Evolutionary conservation across 2,113 vertebrate genomes (phyloP), one percentile per base, ranked within the genome.

Genomic region (Toxotes chatareus): DNA sequence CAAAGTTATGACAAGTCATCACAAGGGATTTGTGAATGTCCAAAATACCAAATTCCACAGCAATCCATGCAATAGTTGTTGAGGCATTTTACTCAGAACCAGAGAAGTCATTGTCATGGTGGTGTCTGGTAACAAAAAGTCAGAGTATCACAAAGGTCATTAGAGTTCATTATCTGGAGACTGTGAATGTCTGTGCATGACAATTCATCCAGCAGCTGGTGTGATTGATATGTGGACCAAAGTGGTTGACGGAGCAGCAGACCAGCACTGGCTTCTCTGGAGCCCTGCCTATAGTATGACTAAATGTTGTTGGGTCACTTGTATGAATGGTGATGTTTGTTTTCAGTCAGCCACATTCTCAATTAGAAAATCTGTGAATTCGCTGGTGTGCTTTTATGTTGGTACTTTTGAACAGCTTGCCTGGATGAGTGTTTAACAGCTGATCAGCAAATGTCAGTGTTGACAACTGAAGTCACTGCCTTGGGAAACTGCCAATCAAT

Each of bases 361-460:
- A 31, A 42, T 27, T 55, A 9, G 59, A 64, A 5, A 19, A 19
- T 34, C 5, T 4, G 4, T 32, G 2, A 31, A 19, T 7, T 31
- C 40, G 1, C 42, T 51, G 16, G 16, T 10, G 4, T 11, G 13
- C 5, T 66, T 62, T 53, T 44, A 36, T 36, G 59, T 59, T 40
- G 4, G 2, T 40, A 1, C 10, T 46, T 70, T 57, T 62, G 23
- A 80, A 32, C 21, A 59, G 55, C 9, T 78, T 32, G 38, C 42
- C 38, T 13, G 14, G n/a, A 4, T 71, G 44, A 69, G 40, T 59
- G 38, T 82, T 44, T 62, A 73, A 60, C 65, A 79, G 59, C 49
- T 74, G 31, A 76, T 86, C 23, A 65, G 62, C 64, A 79, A 79
- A 82, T 61, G 40, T 73, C 71, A 80, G 21, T 49, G 53, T 49